Conservation (phyloP, 1,140 invertebrate genomes). For the Euschistus heros region DNA sequence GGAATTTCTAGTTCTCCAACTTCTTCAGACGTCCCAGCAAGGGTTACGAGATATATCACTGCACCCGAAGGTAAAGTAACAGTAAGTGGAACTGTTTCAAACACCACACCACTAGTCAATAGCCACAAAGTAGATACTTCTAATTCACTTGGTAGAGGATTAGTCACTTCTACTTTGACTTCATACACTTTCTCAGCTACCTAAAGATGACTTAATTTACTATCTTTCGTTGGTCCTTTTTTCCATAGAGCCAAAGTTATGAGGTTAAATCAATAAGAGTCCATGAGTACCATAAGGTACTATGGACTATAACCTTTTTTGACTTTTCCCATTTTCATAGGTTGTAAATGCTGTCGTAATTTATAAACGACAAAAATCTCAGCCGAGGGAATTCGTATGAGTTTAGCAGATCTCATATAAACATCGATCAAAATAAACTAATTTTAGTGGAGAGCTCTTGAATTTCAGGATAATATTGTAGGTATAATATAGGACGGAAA, state of each 20-base stretch:
- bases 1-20: constrained; percentile 65
- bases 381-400: too few species aligned
- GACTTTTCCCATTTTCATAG: constrained; percentile 52
- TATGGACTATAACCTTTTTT: constrained; percentile 57
- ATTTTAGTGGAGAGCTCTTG: too few species aligned
- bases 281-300: too few species aligned
- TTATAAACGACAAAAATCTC: constrained; percentile 50
- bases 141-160: constrained; percentile 82
- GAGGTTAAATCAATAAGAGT: constrained; percentile 87
- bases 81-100: constrained; percentile 73
- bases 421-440: too few species aligned
- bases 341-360: constrained; percentile 59
- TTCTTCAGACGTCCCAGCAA: constrained; percentile 81
- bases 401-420: too few species aligned
- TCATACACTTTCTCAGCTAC: constrained; percentile 87
- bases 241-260: constrained; percentile 67
- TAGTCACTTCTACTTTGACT: constrained; percentile 74
- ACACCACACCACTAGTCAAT: constrained; percentile 68
- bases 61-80: constrained; percentile 60
- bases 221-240: constrained; percentile 47
- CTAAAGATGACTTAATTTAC: constrained; percentile 84
- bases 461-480: too few species aligned
- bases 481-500: too few species aligned
- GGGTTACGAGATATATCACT: constrained; percentile 54
- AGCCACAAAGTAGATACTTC: constrained; percentile 70